Evolutionary conservation across 2,888 invertebrate genomes (phyloP).

Genomic region (Ypsolopha scabrella): DNA sequence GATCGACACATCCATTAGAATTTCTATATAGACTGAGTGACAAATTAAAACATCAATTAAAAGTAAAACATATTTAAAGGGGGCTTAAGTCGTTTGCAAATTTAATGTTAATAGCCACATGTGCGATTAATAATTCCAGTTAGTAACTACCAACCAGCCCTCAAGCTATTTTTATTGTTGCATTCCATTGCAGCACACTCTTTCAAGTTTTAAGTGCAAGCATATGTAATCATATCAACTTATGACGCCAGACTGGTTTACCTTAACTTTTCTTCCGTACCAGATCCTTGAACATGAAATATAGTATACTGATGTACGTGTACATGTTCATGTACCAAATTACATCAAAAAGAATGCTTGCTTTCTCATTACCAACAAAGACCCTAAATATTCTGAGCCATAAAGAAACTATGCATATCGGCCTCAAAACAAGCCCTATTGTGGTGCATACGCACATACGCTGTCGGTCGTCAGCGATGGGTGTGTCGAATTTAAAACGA

Average conservation of each 20-base stretch:
- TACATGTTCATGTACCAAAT: not conserved
- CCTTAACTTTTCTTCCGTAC: not conserved
- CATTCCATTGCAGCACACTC: too few relatives aligned
- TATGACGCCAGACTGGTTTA: not conserved
- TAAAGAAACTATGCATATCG: constrained; percentile 9
- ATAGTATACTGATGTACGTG: not conserved
- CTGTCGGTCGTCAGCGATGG: constrained; percentile 23
- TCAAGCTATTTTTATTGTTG: too few relatives aligned
- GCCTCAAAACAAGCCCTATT: constrained; percentile 54
- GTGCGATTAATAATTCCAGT: too few relatives aligned
- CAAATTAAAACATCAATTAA: too few relatives aligned
- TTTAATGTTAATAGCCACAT: too few relatives aligned
- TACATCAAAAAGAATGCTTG: not conserved
- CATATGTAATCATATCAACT: not conserved
- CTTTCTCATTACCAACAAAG: not conserved
- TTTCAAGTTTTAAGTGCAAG: too few relatives aligned
- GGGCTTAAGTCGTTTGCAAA: too few relatives aligned
- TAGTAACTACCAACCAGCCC: too few relatives aligned
- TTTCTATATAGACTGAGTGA: too few relatives aligned
- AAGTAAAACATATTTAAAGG: too few relatives aligned
- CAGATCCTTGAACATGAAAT: not conserved
- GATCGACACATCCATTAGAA: too few relatives aligned
- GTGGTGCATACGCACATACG: constrained; percentile 40
- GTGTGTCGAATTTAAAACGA: constrained; percentile 61
- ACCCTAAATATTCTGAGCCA: not conserved